phyloP scores from a whole-genome alignment of 2,888 invertebrate species.

The Aethes cnicana region DNA sequence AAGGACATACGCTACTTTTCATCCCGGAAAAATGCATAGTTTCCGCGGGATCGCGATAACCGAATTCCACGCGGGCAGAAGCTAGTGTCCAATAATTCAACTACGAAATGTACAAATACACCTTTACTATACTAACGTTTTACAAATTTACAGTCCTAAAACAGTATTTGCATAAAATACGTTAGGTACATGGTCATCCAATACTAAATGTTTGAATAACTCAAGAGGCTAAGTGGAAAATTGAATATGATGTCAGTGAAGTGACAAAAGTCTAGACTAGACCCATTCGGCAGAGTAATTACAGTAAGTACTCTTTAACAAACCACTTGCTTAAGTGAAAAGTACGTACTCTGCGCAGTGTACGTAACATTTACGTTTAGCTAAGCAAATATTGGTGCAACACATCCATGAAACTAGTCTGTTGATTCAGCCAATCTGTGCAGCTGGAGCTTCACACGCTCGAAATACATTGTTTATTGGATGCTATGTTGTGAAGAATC shows the following conservation, averaged over 20 bases:
- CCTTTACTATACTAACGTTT: too few species aligned
- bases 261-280: background rate
- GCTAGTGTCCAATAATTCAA: too few species aligned
- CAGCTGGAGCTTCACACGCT: conserved; percentile 16
- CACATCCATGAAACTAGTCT: background rate
- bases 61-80: too few species aligned
- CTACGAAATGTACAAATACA: too few species aligned
- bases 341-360: background rate
- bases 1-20: too few species aligned
- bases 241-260: background rate
- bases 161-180: too few species aligned
- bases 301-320: background rate
- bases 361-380: background rate
- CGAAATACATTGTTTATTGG: conserved; percentile 11
- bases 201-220: too few species aligned
- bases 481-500: background rate
- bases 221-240: background rate
- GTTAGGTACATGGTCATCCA: too few species aligned
- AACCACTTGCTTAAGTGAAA: background rate
- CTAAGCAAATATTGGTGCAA: background rate
- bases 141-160: too few species aligned
- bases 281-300: background rate
- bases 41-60: too few species aligned
- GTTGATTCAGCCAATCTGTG: background rate
- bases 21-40: too few species aligned